A percentile compares a stretch with the other conserved stretches of the same genome.
Conservation (phyloP, 2,888 invertebrate species). For the Hesperia comma region DNA sequence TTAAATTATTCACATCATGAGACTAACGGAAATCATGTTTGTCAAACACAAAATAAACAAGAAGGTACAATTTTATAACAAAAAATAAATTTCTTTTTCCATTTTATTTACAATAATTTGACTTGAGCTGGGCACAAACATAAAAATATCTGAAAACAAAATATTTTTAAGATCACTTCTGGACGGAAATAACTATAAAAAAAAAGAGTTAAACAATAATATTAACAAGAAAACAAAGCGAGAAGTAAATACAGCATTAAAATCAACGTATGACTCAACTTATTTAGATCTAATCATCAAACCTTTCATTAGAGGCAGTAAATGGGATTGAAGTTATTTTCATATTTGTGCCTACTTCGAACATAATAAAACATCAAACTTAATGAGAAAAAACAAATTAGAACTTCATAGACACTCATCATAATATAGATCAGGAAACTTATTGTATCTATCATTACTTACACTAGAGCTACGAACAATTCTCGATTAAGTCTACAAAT, state of each 20-base stretch:
- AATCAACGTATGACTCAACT: neutral
- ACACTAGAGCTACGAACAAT: slow-evolving; percentile 68
- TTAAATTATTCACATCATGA: slow-evolving; percentile 65
- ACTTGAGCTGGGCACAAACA: slow-evolving; percentile 40
- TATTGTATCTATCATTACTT: slow-evolving; percentile 45
- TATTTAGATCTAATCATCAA: neutral
- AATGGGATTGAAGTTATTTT: slow-evolving; percentile 19
- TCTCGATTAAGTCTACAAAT: slow-evolving; percentile 76
- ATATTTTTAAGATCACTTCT: slow-evolving; percentile 18
- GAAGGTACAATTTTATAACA: slow-evolving; percentile 70
- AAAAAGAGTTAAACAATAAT: neutral
- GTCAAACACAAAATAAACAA: slow-evolving; percentile 75
- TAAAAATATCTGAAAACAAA: slow-evolving; percentile 20
- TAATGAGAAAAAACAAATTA: slow-evolving; percentile 44
- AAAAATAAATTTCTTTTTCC: slow-evolving; percentile 64
- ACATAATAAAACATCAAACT: slow-evolving; percentile 47
- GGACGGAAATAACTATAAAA: slow-evolving; percentile 31
- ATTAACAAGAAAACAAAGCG: neutral
- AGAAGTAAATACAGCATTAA: slow-evolving; percentile 23
- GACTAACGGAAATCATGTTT: slow-evolving; percentile 68
- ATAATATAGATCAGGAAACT: slow-evolving; percentile 27
- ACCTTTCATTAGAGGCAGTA: neutral
- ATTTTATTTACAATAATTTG: slow-evolving; percentile 68
- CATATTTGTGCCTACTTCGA: slow-evolving; percentile 39
- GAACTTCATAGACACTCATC: slow-evolving; percentile 35